A percentile compares a stretch with the other conserved stretches of the same genome.
Conservation (phyloP, 2,888 invertebrate genomes). For the Ochlodes sylvanus region DNA sequence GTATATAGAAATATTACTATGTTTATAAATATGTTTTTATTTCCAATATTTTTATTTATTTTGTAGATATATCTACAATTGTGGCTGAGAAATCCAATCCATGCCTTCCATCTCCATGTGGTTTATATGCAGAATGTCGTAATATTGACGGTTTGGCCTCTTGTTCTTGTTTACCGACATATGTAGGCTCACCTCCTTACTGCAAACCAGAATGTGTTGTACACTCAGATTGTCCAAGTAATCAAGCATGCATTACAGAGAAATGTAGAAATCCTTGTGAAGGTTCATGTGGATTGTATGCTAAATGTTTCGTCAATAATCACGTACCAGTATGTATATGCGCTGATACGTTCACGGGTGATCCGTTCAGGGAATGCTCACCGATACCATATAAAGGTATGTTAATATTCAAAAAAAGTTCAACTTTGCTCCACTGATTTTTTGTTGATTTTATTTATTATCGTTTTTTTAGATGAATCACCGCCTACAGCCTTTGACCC, state of each 20-base stretch:
- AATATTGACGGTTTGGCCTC: slow-evolving; percentile 88
- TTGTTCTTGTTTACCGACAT: slow-evolving; percentile 88
- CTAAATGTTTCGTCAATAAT: slow-evolving; percentile 88
- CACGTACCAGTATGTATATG: slow-evolving; percentile 91
- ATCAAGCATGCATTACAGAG: slow-evolving; percentile 87
- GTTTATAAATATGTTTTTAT: slow-evolving; percentile 1
- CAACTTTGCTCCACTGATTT: not conserved
- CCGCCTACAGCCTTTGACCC: slow-evolving; percentile 68
- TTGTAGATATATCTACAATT: slow-evolving; percentile 63
- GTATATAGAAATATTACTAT: not conserved
- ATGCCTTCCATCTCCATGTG: slow-evolving; percentile 91
- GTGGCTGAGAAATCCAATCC: slow-evolving; percentile 82
- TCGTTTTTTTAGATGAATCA: slow-evolving; percentile 54
- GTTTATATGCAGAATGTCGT: slow-evolving; percentile 89
- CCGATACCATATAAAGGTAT: slow-evolving; percentile 80
- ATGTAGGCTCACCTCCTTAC: slow-evolving; percentile 87
- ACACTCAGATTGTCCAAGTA: slow-evolving; percentile 87
- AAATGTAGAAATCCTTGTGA: slow-evolving; percentile 90
- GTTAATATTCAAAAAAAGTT: slow-evolving; percentile 8
- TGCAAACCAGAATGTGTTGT: slow-evolving; percentile 88
- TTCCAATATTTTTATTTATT: slow-evolving; percentile 34
- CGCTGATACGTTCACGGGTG: slow-evolving; percentile 87
- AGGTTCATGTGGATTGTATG: slow-evolving; percentile 87
- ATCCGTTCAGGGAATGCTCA: slow-evolving; percentile 88
- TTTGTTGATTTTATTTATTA: slow-evolving; percentile 10